A percentile compares a stretch with the other conserved stretches of the same genome.
Conservation (phyloP, 2,113 vertebrate species). For the Oceanodroma tethys region DNA sequence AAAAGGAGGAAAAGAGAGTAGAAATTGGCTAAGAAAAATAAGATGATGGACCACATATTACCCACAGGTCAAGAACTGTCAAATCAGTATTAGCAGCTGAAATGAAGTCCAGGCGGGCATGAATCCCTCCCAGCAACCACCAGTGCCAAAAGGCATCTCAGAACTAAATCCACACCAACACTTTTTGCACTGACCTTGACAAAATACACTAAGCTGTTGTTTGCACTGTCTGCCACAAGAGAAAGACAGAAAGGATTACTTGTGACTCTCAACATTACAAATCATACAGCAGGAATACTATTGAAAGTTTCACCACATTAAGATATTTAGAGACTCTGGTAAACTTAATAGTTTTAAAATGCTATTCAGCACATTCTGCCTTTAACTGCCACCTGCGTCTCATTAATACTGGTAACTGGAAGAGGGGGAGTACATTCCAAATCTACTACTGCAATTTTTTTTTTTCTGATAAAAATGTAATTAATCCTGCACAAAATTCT, state of each 20-base stretch:
- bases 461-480: background rate
- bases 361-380: background rate
- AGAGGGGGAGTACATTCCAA: background rate
- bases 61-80: slow-evolving; percentile 41
- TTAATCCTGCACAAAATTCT: background rate
- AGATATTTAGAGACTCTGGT: background rate
- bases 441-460: background rate
- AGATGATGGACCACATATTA: background rate
- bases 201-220: slow-evolving; percentile 5
- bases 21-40: background rate
- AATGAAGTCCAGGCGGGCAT: slow-evolving; percentile 10
- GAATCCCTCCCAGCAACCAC: slow-evolving; percentile 1
- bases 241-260: background rate
- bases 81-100: slow-evolving; percentile 25
- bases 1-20: background rate
- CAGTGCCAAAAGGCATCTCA: slow-evolving; percentile 48
- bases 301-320: background rate
- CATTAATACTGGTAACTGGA: background rate
- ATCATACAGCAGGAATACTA: background rate
- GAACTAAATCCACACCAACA: slow-evolving; percentile 15
- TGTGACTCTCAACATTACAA: background rate
- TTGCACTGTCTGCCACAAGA: background rate
- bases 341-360: background rate
- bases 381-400: background rate
- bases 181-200: slow-evolving; percentile 50